Evolutionary conservation across 2,797 vertebrate species (phyloP), one percentile per base, ranked within the genome.

Genomic region (Ptychadena robeensis): DNA sequence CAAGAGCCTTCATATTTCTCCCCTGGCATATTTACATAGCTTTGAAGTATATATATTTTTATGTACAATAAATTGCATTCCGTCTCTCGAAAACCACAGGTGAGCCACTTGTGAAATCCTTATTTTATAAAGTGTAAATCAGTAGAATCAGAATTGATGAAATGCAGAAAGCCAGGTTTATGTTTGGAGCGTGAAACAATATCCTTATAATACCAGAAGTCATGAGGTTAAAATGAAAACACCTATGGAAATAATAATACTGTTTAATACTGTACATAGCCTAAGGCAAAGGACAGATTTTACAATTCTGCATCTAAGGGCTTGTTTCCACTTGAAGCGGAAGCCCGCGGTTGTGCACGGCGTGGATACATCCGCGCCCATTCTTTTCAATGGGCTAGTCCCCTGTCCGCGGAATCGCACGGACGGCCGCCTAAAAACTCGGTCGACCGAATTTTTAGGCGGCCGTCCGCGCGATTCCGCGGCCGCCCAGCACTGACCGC

Each of bases 211-310:
- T 61, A 61, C 27, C 11, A 9, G 53, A 61, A 25, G 59, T 61
- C 59, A 61, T 28, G 59, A 61, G 59, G 59, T 61, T 68, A 61
- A 27, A 74, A n/a, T 34, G 11, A 61, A 18, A 64, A 64, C 53
- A 37, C 12, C 34, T 63, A 18, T 18, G 25, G n/a, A 37, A 68
- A 37, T 68, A 68, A 37, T 68, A 35, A 11, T 68, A 34, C 8
- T 12, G 32, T 18, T n/a, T n/a, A n/a, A 27, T 57, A 68, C 35
- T 68, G 32, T 64, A 61, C 32, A 35, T 1, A 35, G 27, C 72
- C 53, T 38, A 68, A 48, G 34, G 64, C 65, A 75, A 57, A 40
- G 31, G 18, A 59, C 35, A 5, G n/a, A 22, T 44, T 69, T 38
- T 15, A 14, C 35, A 69, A 40, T 38, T 75, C 7, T 63, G 31